These are phyloP conservation scores for Patella pellucida DNA, from an alignment of 2,888 invertebrate species.

Conservation along the genomic window DNA sequence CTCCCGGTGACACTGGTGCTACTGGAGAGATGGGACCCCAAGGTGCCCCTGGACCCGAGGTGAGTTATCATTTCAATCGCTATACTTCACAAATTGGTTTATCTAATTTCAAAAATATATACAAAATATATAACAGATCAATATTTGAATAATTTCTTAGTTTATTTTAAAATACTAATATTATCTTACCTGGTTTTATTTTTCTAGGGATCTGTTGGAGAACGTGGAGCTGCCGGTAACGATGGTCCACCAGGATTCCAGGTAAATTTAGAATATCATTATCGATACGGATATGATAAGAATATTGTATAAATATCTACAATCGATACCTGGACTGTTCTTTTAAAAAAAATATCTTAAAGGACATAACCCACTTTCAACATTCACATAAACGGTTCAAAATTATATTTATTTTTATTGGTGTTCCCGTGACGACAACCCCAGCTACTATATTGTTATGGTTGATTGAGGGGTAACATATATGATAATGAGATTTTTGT, in stretches of 20 bases:
- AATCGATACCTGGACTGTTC: no score
- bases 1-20: conserved; percentile 54
- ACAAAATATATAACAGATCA: no score
- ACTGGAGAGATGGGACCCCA: conserved; percentile 52
- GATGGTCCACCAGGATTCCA: conserved; percentile 51
- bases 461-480: background rate
- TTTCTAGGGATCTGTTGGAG: conserved; percentile 53
- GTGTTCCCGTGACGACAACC: no score
- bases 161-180: no score
- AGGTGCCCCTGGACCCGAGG: conserved; percentile 57
- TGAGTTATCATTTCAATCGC: conserved; percentile 20
- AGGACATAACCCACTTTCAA: no score
- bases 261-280: conserved; percentile 33
- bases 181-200: background rate
- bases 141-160: no score
- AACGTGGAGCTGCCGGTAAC: conserved; percentile 50
- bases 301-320: no score
- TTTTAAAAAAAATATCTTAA: no score
- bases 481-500: conserved; percentile 12
- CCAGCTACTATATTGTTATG: background rate
- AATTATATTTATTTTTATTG: no score
- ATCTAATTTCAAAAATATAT: no score
- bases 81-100: background rate
- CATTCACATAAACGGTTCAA: no score
- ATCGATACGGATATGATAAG: no score